These are phyloP conservation scores for Callipepla squamata DNA, from an alignment of 2,113 vertebrate genomes.

Conservation along the genomic window DNA sequence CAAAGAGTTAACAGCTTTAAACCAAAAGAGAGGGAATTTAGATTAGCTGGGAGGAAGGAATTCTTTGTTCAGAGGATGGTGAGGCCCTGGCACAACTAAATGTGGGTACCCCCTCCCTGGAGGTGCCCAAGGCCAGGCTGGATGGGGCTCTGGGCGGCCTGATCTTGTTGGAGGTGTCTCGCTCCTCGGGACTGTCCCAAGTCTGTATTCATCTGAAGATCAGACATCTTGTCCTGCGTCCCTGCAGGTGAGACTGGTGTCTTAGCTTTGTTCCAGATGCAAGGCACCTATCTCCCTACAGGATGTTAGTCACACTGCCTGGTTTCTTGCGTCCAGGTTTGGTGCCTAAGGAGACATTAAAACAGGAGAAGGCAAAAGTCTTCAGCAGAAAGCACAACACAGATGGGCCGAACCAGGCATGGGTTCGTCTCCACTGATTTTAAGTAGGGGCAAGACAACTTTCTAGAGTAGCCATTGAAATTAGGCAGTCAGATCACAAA, in stretches of 20 bases:
- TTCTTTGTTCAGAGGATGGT: not conserved
- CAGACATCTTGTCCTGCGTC: not conserved
- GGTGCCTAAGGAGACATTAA: not conserved
- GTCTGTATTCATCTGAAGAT: not conserved
- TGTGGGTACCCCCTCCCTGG: not conserved
- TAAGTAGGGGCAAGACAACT: not conserved
- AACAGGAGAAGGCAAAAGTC: not conserved
- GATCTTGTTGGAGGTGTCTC: not conserved
- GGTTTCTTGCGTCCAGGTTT: not conserved
- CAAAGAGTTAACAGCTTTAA: not conserved
- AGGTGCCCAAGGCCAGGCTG: not conserved
- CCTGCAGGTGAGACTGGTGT: not conserved
- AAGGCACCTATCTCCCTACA: fast-evolving
- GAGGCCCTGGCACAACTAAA: not conserved
- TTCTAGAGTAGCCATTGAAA: not conserved
- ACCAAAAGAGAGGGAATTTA: not conserved
- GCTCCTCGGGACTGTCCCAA: not conserved
- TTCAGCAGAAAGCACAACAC: not conserved
- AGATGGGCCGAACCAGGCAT: fast-evolving
- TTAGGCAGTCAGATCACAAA: not conserved
- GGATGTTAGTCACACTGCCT: not conserved
- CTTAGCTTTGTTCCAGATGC: not conserved
- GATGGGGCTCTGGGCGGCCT: not conserved
- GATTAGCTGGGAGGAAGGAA: not conserved
- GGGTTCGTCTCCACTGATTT: not conserved